A percentile compares a stretch with the other conserved stretches of the same genome.
Conservation (phyloP, 2,888 invertebrate species). For the Ethmia dodecea region DNA sequence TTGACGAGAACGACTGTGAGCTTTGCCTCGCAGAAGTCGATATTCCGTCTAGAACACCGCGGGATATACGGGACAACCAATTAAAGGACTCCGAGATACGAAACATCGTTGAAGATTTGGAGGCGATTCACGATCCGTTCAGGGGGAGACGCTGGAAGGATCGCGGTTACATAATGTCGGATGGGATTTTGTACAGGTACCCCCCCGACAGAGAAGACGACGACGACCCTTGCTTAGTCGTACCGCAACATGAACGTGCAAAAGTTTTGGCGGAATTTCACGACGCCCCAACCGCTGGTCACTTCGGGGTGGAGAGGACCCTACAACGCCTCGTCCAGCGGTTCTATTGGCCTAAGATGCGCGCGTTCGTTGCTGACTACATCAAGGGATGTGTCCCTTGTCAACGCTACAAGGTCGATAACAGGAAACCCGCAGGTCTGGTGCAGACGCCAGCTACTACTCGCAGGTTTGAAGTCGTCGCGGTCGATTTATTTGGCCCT, state of each 20-base stretch:
- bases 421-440: not conserved
- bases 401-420: not conserved
- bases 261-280: slow-evolving; percentile 15
- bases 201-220: slow-evolving; percentile 10
- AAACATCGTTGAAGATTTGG: no score
- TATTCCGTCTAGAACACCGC: not conserved
- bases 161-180: slow-evolving; percentile 16
- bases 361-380: not conserved
- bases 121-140: not conserved
- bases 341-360: not conserved
- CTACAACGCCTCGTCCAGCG: not conserved
- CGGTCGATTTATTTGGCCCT: no score
- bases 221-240: slow-evolving; percentile 18
- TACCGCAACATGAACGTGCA: not conserved
- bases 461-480: not conserved
- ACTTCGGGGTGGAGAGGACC: not conserved
- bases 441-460: no score
- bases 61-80: not conserved
- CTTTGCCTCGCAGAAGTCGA: not conserved
- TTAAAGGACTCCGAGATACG: not conserved
- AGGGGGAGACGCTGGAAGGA: slow-evolving; percentile 13
- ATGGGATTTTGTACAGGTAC: slow-evolving; percentile 17
- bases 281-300: slow-evolving; percentile 17
- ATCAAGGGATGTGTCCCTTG: not conserved
- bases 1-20: not conserved